Percentiles rank a stretch among this genome's conserved stretches.
phyloP scores from a whole-genome alignment of 2,888 invertebrate genomes.

The Neoaliturus tenellus region DNA sequence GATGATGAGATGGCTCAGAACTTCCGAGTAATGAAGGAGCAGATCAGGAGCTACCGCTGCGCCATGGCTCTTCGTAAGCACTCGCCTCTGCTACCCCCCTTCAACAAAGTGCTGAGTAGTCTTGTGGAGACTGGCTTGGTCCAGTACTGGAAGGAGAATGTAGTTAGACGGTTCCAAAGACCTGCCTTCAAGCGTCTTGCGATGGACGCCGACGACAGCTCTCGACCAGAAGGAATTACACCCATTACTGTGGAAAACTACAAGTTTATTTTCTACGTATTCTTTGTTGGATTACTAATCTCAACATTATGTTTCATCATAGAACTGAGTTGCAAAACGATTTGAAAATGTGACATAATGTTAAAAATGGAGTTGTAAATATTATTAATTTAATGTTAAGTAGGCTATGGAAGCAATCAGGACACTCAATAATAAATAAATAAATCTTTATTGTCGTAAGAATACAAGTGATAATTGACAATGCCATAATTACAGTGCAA shows the following conservation, averaged over 20 bases:
- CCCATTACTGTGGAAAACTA: not conserved
- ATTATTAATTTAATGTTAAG: no score
- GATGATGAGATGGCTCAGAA: not conserved
- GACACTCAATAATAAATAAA: no score
- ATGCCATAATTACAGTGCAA: no score
- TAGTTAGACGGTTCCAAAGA: not conserved
- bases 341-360: not conserved
- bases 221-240: not conserved
- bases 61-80: conserved; percentile 1
- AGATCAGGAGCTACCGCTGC: not conserved
- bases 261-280: not conserved
- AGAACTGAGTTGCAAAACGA: not conserved
- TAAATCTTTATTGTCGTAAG: no score
- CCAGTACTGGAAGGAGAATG: not conserved
- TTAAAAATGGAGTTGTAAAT: not conserved
- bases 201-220: not conserved
- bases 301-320: not conserved
- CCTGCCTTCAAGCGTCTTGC: not conserved
- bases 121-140: not conserved
- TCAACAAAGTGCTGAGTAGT: not conserved
- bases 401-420: no score
- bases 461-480: no score
- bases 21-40: conserved; percentile 10
- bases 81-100: not conserved
- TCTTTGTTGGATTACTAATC: not conserved